Conservation (phyloP, 2,888 invertebrate species). For the Mesodorylaimus sp. region DNA sequence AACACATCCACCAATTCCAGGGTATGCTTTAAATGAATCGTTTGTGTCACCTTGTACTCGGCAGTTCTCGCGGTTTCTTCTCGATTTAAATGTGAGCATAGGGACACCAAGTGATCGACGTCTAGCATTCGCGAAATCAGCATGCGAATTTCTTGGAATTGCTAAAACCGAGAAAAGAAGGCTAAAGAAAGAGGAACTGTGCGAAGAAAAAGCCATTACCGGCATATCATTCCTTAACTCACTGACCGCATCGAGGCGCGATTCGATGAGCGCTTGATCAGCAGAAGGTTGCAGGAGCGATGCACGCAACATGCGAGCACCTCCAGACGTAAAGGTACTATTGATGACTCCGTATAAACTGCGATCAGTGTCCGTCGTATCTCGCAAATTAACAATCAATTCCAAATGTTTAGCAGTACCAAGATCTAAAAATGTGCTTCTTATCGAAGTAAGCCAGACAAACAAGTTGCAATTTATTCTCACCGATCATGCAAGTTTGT, state of each 20-base stretch:
- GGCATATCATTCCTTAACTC: constrained; percentile 42
- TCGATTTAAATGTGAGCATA: constrained; percentile 30
- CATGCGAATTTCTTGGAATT: constrained; percentile 15
- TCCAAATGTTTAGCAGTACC: constrained; percentile 56
- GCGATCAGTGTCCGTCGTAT: constrained; percentile 31
- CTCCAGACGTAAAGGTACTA: constrained; percentile 51
- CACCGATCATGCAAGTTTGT: constrained; percentile 62
- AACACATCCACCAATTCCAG: constrained; percentile 53
- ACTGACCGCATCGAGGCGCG: constrained; percentile 52
- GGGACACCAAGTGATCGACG: constrained; percentile 55
- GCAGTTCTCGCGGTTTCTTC: constrained; percentile 40
- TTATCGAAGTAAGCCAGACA: background rate
- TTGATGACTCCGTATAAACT: constrained; percentile 50
- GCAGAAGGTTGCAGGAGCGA: constrained; percentile 53
- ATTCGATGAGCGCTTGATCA: constrained; percentile 45
- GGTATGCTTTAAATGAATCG: constrained; percentile 54
- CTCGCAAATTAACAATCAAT: constrained; percentile 32
- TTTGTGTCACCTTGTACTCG: constrained; percentile 57
- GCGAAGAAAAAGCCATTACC: background rate
- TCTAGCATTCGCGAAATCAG: constrained; percentile 43
- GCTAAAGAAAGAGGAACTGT: background rate
- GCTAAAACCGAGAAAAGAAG: background rate
- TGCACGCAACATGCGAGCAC: constrained; percentile 56
- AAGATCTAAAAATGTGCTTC: constrained; percentile 44
- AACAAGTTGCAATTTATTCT: background rate